Base-by-base conservation (phyloP, 2,888 invertebrate genomes). In the Rhamnusium bicolor region DNA sequence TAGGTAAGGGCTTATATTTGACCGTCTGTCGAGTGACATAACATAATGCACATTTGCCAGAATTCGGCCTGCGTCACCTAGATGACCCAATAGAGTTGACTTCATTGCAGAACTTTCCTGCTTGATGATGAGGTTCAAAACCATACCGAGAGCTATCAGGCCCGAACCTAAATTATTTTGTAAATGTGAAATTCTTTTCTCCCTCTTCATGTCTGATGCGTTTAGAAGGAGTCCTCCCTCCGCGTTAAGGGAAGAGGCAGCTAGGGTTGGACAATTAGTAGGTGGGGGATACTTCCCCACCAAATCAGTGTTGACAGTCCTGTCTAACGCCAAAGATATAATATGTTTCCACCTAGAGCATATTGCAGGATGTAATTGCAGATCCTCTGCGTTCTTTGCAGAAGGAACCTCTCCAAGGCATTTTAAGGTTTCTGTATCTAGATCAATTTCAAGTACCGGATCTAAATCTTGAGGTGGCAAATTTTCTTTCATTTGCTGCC, bases 31-130 rank as follows among this genome's bases (percentile, higher is more conserved):
- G 1, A 63, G 14, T 8, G 63, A 63, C 19, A 63, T 1, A 4
- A 40, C n/a, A 51, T 49, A 63, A 27, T 63, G 63, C 8, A 63
- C 63, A 49, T 63, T 47, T 47, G 63, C 21, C 14, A 49, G 21
- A 18, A 63, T 63, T 24, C 49, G 29, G 12, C 63, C 29, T 47
- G 63, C 63, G 19, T 63, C 27, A 27, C 49, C 46, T 54, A 16
- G 54, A 14, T 2, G 10, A 3, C 14, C 10, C 54, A 21, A 16
- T 19, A 21, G 54, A 2, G 19, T 10, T 14, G 54, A 21, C 24
- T 54, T 54, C 18, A 14, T 19, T 10, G 54, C 7, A 54, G 24
- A 46, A 10, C 2, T 5, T 2, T 46, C n/a, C 46, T 46, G 46
- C 10, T 10, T 46, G n/a, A 46, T 60, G 10, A 60, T 29, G 4